Percentiles rank a stretch among this genome's conserved stretches.
Conservation (phyloP, 2,797 vertebrate genomes). For the Acanthurus lineatus region DNA sequence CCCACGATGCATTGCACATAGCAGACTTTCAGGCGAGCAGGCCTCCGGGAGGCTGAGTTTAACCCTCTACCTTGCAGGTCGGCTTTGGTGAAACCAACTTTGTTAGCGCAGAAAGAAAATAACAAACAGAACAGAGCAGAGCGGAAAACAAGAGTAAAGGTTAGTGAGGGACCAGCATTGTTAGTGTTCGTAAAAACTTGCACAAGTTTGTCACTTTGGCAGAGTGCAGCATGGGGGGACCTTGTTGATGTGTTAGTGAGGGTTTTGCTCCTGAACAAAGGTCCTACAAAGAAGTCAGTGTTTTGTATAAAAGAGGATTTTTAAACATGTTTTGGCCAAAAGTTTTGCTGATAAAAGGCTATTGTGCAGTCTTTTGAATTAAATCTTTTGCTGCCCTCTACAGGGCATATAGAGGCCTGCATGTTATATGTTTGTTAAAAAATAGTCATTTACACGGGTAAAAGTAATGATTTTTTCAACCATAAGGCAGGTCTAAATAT, state of each 20-base stretch:
- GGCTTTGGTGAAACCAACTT: slow-evolving; percentile 99
- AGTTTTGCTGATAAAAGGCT: not conserved
- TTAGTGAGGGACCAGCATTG: slow-evolving; percentile 87
- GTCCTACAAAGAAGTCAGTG: not conserved
- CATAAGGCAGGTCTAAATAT: not conserved
- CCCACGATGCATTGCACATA: slow-evolving; percentile 85
- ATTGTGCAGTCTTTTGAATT: not conserved
- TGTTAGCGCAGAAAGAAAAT: slow-evolving; percentile 91
- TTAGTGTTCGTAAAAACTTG: slow-evolving; percentile 53
- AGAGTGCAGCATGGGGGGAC: slow-evolving; percentile 3
- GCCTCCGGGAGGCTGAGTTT: slow-evolving; percentile 78
- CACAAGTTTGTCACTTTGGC: slow-evolving; percentile 31
- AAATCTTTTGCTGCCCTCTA: slow-evolving; percentile 74
- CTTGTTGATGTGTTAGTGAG: slow-evolving; percentile 20
- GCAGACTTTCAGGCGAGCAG: slow-evolving; percentile 87
- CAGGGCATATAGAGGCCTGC: not conserved
- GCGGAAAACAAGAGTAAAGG: slow-evolving; percentile 86
- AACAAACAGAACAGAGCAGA: slow-evolving; percentile 83
- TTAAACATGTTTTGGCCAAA: not conserved
- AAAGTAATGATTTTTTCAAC: not conserved
- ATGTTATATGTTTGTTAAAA: not conserved
- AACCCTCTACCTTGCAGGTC: slow-evolving; percentile 98
- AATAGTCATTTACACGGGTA: not conserved
- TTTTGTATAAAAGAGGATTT: not conserved
- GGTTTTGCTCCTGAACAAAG: not conserved